A percentile compares a stretch with the other conserved stretches of the same genome.
These are phyloP conservation scores for Castor canadensis DNA, from an alignment of 2,113 vertebrate species.

Conservation along the genomic window DNA sequence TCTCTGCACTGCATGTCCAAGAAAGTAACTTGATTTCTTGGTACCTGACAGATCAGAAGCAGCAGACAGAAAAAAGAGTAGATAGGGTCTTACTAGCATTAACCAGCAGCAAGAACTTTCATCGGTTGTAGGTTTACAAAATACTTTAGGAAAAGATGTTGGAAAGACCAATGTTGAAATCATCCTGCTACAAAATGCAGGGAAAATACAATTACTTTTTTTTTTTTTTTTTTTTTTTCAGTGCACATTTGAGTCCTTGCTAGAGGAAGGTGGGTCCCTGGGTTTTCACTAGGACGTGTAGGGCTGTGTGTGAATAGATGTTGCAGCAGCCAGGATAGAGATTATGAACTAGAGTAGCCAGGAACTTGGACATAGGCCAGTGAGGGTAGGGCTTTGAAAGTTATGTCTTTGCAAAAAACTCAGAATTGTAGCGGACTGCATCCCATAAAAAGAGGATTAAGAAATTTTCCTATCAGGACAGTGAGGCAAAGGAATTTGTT, in stretches of 20 bases:
- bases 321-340: background rate
- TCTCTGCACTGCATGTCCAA: background rate
- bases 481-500: background rate
- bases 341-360: background rate
- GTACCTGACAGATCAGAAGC: background rate
- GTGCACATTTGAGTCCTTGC: background rate
- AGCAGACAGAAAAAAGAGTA: background rate
- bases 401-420: background rate
- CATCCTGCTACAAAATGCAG: background rate
- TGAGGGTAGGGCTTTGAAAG: background rate
- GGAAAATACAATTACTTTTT: background rate
- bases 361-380: background rate
- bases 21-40: slow-evolving; percentile 16
- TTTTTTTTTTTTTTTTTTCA: no score
- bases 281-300: background rate
- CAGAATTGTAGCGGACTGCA: background rate
- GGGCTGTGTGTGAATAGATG: background rate
- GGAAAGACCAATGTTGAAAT: background rate
- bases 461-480: background rate
- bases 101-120: background rate
- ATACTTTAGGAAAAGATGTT: background rate
- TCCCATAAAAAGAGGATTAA: background rate
- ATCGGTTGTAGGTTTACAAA: background rate
- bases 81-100: background rate
- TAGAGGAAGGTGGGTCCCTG: background rate